Evolutionary conservation across 2,113 vertebrate species (phyloP), one percentile per base, ranked within the genome.

Genomic region (Hirundichthys speculiger): DNA sequence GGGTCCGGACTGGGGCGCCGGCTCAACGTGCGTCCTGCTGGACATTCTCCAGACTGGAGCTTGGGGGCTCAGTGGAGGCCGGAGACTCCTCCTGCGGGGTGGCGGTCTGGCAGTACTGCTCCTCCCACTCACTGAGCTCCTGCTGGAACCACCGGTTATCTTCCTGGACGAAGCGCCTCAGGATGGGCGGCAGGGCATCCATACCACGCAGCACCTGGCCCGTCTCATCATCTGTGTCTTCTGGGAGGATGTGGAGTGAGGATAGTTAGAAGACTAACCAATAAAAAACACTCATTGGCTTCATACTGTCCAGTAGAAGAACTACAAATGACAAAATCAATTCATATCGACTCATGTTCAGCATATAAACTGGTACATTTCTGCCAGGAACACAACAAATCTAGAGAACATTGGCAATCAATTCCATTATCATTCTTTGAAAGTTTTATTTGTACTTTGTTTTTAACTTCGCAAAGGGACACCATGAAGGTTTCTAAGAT

Each of bases 121-220:
- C 95, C 41, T 97, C 93, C 97, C 95, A 97, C 30, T 97, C 96
- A 3, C 91, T 94, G 5, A 96, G 86, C 87, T 99, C 96, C 75
- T 94, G 95, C 81, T 97, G 94, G 58, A 99, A 95, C 67, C 92
- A 92, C 90, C 93, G 94, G 90, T 98, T 99, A 62, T 98, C 95
- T 73, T 98, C 94, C 24, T 93, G 90, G 62, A 99, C 93, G 45
- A 94, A 97, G 24, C 88, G 93, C 34, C 89, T 89, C 24, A 99
- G 94, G 25, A 93, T 80, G 0, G 90, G 48, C 0, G 95, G 90
- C 38, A 99, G 84, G 11, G 90, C 82, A 40, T 96, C 93, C 25
- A 97, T 80, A 39, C 96, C 95, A 27, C 72, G 90, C 53, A 92
- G 84, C 45, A 91, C 84, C 53, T 94, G 94, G 1, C 90, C 93